Evolutionary conservation across 2,888 invertebrate species (phyloP).

Genomic region (Tetranychus truncatus): DNA sequence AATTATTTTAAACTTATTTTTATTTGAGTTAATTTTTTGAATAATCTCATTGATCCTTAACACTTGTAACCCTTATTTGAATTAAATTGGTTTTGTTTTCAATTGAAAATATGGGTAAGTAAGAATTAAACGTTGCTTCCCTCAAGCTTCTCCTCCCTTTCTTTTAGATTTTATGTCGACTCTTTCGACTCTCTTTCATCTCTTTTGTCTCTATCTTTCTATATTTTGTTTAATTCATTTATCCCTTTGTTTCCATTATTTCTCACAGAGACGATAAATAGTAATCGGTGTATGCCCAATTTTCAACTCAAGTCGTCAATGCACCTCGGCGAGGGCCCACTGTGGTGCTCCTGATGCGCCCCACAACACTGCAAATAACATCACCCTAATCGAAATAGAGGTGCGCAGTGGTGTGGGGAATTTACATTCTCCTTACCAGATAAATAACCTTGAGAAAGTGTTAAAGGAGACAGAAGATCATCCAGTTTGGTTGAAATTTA

Average conservation of each 20-base stretch:
- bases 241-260: not conserved
- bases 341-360: constrained; percentile 1
- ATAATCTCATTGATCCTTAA: too few relatives aligned
- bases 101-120: too few relatives aligned
- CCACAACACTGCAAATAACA: not conserved
- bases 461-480: not conserved
- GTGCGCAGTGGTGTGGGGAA: not conserved
- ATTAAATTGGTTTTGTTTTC: too few relatives aligned
- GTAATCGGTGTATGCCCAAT: not conserved
- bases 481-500: not conserved
- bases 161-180: too few relatives aligned
- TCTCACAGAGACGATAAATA: not conserved
- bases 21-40: too few relatives aligned
- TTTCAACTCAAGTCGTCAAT: not conserved
- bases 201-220: not conserved
- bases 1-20: too few relatives aligned
- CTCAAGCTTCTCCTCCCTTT: too few relatives aligned
- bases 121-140: too few relatives aligned
- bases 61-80: too few relatives aligned
- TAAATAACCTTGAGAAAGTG: constrained; percentile 1
- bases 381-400: constrained; percentile 1
- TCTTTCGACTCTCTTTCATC: not conserved
- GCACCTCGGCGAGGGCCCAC: not conserved
- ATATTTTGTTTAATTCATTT: not conserved
- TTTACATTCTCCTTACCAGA: not conserved